phyloP scores from a whole-genome alignment of 1,140 invertebrate genomes.

The Leptinotarsa lineolata region DNA sequence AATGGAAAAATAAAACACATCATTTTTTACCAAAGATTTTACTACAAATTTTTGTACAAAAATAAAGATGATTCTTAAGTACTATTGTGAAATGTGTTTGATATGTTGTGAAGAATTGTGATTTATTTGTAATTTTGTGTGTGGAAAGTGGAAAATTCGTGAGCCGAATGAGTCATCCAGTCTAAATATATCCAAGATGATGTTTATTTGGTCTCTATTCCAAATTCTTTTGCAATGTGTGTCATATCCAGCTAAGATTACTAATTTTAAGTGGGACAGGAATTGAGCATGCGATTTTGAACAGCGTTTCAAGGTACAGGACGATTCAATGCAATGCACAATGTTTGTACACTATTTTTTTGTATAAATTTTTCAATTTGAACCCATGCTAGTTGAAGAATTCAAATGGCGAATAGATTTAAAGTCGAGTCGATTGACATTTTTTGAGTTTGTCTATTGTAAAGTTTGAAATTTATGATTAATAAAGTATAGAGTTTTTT shows the following conservation, averaged over 20 bases:
- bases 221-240: conserved; percentile 17
- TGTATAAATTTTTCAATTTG: too few species aligned
- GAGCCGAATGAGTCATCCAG: not conserved
- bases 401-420: too few species aligned
- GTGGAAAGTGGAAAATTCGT: not conserved
- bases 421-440: too few species aligned
- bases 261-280: conserved; percentile 8
- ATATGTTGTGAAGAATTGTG: not conserved
- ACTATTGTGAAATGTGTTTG: not conserved
- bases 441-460: too few species aligned
- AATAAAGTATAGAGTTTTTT: too few species aligned
- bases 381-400: too few species aligned
- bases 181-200: not conserved
- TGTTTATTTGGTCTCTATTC: conserved; percentile 16
- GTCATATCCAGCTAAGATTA: conserved; percentile 18
- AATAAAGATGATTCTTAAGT: not conserved
- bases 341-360: too few species aligned
- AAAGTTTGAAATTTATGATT: too few species aligned
- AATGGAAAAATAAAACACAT: not conserved
- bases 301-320: too few species aligned
- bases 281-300: not conserved
- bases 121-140: not conserved
- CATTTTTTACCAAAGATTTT: not conserved
- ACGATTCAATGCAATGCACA: too few species aligned
- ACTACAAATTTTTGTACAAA: not conserved